Percentiles rank a stretch among this genome's conserved stretches.
Conservation (phyloP, 2,888 invertebrate genomes). For the Andrena praecox region DNA sequence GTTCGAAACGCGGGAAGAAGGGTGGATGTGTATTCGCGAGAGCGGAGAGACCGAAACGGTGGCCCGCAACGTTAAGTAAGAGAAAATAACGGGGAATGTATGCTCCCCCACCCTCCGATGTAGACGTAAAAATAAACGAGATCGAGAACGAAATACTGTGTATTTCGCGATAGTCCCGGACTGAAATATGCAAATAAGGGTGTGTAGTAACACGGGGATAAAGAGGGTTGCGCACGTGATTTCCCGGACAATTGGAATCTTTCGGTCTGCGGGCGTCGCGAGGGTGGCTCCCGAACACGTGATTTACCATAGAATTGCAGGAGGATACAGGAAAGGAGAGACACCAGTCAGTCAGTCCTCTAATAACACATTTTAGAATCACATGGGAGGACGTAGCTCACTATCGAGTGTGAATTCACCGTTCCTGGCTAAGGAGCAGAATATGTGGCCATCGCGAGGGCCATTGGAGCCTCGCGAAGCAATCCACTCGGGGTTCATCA, state of each 20-base stretch:
- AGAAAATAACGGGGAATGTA: constrained; percentile 23
- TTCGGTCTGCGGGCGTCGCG: constrained; percentile 41
- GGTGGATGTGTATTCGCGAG: not conserved
- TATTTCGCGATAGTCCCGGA: constrained; percentile 44
- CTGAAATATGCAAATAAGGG: constrained; percentile 61
- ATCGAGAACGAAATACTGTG: constrained; percentile 34
- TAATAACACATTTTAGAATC: not conserved
- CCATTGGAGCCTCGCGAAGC: too few relatives aligned
- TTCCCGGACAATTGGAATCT: constrained; percentile 63
- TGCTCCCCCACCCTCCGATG: not conserved
- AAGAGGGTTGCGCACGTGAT: constrained; percentile 62
- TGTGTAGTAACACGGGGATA: constrained; percentile 53
- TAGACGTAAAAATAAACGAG: constrained; percentile 52
- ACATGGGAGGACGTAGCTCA: not conserved
- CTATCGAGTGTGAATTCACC: too few relatives aligned
- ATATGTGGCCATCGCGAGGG: too few relatives aligned
- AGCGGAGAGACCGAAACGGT: not conserved
- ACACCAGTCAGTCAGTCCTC: not conserved
- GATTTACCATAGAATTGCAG: constrained; percentile 54
- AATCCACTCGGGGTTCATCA: too few relatives aligned
- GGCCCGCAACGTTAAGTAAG: constrained; percentile 29
- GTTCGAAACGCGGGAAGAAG: too few relatives aligned
- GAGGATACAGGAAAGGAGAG: not conserved
- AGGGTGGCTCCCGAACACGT: constrained; percentile 57
- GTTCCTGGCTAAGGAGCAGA: too few relatives aligned